A percentile compares a stretch with the other conserved stretches of the same genome.
Evolutionary conservation across 2,888 invertebrate species (phyloP).

Genomic region (Tenthredo distinguenda): DNA sequence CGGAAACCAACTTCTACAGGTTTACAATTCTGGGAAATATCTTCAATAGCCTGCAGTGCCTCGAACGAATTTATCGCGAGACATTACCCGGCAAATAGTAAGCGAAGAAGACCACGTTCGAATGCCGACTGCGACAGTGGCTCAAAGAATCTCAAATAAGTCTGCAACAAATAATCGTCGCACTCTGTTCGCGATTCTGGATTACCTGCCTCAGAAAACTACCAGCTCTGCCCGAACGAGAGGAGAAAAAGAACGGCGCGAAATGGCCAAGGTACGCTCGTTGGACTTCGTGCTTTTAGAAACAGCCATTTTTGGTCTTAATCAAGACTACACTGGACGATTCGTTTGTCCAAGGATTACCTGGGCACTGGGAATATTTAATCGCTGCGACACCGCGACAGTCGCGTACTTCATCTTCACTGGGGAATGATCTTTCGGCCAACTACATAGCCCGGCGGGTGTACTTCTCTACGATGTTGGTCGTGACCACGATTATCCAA

Average conservation of each 20-base stretch:
- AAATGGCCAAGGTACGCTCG: neutral
- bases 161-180: neutral
- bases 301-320: constrained; percentile 16
- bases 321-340: constrained; percentile 3
- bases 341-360: neutral
- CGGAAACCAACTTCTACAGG: too few relatives aligned
- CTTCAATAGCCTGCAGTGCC: neutral
- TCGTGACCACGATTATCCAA: neutral
- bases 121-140: neutral
- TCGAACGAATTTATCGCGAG: neutral
- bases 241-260: neutral
- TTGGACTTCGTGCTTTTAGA: constrained; percentile 17
- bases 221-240: neutral
- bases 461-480: neutral
- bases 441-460: neutral
- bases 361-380: neutral
- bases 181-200: neutral
- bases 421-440: neutral
- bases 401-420: neutral
- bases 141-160: neutral
- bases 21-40: too few relatives aligned
- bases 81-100: neutral
- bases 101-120: neutral
- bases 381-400: neutral
- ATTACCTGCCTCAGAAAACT: too few relatives aligned